These are phyloP conservation scores for Helicoverpa armigera DNA, from an alignment of 1,140 invertebrate species.

Conservation along the genomic window DNA sequence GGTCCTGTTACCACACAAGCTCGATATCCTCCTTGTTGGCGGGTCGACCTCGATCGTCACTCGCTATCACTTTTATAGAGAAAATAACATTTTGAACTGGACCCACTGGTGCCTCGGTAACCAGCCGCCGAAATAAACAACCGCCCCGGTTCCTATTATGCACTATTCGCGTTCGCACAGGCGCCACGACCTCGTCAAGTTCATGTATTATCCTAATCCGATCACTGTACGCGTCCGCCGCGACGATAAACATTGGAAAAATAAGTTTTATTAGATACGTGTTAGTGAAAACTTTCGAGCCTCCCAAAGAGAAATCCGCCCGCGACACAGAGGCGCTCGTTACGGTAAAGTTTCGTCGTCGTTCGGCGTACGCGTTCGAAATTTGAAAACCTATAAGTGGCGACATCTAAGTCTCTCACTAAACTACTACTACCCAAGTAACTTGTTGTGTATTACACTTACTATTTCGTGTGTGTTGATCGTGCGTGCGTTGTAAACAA, in stretches of 20 bases:
- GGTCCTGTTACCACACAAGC: background rate
- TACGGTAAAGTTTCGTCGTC: background rate
- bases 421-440: no score
- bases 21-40: background rate
- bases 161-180: background rate
- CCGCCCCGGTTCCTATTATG: background rate
- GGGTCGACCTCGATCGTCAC: background rate
- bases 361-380: background rate
- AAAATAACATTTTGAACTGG: background rate
- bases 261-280: no score
- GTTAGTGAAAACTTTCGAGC: slow-evolving; percentile 47
- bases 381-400: background rate
- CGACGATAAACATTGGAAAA: no score
- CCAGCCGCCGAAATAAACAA: background rate
- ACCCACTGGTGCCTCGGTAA: background rate
- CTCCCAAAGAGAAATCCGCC: slow-evolving; percentile 48
- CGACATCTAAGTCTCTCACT: slow-evolving; percentile 18
- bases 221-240: no score
- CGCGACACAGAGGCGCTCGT: slow-evolving; percentile 36
- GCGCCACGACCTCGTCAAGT: background rate
- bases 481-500: slow-evolving; percentile 23
- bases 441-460: no score
- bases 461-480: no score
- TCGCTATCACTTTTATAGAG: background rate
- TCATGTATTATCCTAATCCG: background rate